These are phyloP conservation scores for Scolopax mira DNA, from an alignment of 2,113 vertebrate genomes.

Conservation along the genomic window DNA sequence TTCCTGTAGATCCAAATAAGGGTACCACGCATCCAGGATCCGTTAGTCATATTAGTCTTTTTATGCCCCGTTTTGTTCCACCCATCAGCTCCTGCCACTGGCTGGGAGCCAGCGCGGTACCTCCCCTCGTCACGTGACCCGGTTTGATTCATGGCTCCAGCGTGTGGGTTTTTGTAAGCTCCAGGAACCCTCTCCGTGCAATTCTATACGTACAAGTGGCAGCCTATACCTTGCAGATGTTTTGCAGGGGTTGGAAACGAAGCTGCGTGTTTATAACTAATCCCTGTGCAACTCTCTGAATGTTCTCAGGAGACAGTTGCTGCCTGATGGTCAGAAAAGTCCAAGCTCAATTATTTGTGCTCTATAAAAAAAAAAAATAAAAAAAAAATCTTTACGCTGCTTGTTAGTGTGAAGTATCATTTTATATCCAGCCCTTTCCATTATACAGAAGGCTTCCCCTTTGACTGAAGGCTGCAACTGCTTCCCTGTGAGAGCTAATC, in stretches of 20 bases:
- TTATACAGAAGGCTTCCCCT: background rate
- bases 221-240: rapidly evolving
- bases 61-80: constrained; percentile 54
- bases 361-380: background rate
- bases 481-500: background rate
- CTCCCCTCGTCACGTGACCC: constrained; percentile 72
- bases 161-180: background rate
- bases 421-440: background rate
- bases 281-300: background rate
- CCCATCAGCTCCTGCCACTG: constrained; percentile 70
- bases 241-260: background rate
- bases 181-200: background rate
- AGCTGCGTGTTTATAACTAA: background rate
- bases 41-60: constrained; percentile 67
- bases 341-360: background rate
- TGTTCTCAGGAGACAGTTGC: background rate
- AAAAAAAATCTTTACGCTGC: background rate
- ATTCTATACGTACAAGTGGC: rapidly evolving
- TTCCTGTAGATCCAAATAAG: constrained; percentile 68
- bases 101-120: constrained; percentile 52
- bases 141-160: constrained; percentile 44
- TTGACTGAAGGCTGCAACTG: background rate
- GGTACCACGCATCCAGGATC: constrained; percentile 51
- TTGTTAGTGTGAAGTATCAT: background rate
- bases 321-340: background rate